These are phyloP conservation scores for Microtus montanus DNA, from an alignment of 2,113 vertebrate genomes.

Conservation along the genomic window DNA sequence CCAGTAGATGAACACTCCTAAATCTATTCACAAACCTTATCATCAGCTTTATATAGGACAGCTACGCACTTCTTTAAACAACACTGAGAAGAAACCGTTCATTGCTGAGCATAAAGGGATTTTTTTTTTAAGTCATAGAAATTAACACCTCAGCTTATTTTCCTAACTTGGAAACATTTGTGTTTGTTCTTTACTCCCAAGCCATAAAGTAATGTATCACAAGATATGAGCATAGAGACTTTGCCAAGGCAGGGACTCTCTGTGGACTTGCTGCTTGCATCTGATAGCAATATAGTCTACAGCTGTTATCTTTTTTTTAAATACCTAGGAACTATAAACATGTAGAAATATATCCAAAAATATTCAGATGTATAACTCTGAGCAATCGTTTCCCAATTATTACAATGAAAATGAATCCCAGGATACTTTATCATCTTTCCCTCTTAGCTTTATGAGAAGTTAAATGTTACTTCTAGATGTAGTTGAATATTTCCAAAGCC, in stretches of 20 bases:
- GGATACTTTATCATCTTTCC: constrained; percentile 37
- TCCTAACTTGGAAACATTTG: constrained; percentile 35
- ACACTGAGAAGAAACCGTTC: background rate
- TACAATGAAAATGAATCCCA: constrained; percentile 60
- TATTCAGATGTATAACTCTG: constrained; percentile 34
- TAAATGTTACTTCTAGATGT: constrained; percentile 51
- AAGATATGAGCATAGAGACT: constrained; percentile 40
- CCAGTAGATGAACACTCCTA: background rate
- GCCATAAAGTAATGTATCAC: constrained; percentile 37
- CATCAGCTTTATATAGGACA: background rate
- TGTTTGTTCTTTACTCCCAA: constrained; percentile 43
- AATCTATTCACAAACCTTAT: constrained; percentile 43
- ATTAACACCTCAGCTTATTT: constrained; percentile 23
- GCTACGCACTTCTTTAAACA: background rate
- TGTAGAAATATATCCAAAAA: constrained; percentile 37
- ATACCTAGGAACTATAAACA: constrained; percentile 46
- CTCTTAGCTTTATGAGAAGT: constrained; percentile 38
- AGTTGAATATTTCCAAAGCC: constrained; percentile 26
- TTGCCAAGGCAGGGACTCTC: constrained; percentile 9
- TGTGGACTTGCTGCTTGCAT: constrained; percentile 43
- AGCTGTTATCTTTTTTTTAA: constrained; percentile 47
- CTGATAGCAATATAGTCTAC: constrained; percentile 39
- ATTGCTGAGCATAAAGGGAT: background rate
- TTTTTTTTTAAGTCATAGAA: constrained; percentile 48
- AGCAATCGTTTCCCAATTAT: constrained; percentile 59